A percentile compares a stretch with the other conserved stretches of the same genome.
Conservation (phyloP, 2,888 invertebrate species). For the Leptinotarsa haldemani region DNA sequence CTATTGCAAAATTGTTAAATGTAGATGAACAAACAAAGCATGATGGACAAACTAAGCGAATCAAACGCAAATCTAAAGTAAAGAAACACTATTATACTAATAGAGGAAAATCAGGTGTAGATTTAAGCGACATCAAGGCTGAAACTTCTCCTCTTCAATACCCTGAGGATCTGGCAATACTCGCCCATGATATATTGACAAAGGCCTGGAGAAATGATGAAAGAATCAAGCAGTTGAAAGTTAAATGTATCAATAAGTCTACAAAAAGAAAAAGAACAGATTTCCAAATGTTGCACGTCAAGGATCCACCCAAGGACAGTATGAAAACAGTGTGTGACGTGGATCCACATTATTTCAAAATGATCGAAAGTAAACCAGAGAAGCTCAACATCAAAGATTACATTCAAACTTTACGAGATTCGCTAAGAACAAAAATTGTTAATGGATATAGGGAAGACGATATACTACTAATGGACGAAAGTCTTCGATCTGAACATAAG, state of each 20-base stretch:
- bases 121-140: neutral
- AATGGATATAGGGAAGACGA: constrained; percentile 62
- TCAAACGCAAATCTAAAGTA: neutral
- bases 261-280: constrained; percentile 64
- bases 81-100: constrained; percentile 1
- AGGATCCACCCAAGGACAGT: constrained; percentile 66
- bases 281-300: constrained; percentile 70
- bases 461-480: constrained; percentile 68
- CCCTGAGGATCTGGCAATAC: constrained; percentile 64
- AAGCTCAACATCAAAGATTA: constrained; percentile 72
- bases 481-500: constrained; percentile 68
- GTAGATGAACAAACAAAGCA: neutral
- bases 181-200: constrained; percentile 64
- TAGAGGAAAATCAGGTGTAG: neutral
- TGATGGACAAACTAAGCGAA: neutral
- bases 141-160: constrained; percentile 56
- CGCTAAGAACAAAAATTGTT: constrained; percentile 65
- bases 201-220: constrained; percentile 60
- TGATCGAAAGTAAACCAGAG: constrained; percentile 69
- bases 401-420: constrained; percentile 63
- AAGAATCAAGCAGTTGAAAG: constrained; percentile 55
- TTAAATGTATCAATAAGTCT: constrained; percentile 58
- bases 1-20: neutral
- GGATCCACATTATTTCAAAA: constrained; percentile 74
- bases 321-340: constrained; percentile 73